Evolutionary conservation across 2,113 vertebrate species (phyloP).

Genomic region (Phaetusa simplex): DNA sequence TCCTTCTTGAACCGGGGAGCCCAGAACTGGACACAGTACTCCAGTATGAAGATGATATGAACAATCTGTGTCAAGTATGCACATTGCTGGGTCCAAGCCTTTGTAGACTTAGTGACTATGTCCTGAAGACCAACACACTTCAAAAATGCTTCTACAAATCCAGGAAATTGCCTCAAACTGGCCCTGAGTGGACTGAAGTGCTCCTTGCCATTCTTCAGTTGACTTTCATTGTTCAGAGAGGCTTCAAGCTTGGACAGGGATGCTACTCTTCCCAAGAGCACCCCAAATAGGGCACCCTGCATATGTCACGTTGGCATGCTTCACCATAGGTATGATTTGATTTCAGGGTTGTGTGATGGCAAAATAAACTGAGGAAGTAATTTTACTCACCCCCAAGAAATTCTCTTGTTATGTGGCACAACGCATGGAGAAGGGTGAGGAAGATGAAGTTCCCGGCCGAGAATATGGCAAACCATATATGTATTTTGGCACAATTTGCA

Average conservation of each 20-base stretch:
- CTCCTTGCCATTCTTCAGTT: background rate
- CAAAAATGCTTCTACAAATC: background rate
- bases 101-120: background rate
- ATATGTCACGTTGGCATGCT: accelerated
- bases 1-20: no score
- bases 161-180: background rate
- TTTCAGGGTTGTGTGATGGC: background rate
- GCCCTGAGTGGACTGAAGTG: background rate
- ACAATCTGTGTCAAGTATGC: background rate
- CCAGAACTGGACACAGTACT: no score
- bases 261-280: background rate
- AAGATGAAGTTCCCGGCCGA: background rate
- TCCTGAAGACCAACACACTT: background rate
- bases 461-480: background rate
- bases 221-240: background rate
- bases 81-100: accelerated
- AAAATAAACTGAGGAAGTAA: background rate
- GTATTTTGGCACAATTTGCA: background rate
- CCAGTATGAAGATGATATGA: background rate
- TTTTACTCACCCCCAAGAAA: background rate
- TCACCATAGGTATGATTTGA: background rate
- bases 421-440: background rate
- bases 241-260: background rate
- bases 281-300: background rate
- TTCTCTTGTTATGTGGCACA: background rate